Evolutionary conservation across 2,888 invertebrate species (phyloP).

Genomic region (Omphaloscelis lunosa): DNA sequence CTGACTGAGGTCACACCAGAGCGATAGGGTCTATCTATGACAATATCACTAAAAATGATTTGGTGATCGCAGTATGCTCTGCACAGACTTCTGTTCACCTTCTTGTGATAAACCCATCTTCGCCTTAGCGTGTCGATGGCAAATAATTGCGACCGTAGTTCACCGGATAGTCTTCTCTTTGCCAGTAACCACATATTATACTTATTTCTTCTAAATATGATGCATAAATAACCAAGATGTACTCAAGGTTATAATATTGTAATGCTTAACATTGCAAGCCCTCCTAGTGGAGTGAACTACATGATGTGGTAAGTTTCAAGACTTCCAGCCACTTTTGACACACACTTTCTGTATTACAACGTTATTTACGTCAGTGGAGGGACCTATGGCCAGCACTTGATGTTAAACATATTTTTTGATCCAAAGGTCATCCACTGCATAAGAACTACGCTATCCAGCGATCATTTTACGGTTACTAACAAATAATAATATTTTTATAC

Average conservation of each 20-base stretch:
- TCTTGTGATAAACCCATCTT: neutral
- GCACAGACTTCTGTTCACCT: neutral
- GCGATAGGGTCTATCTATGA: neutral
- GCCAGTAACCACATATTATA: neutral
- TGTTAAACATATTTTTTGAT: neutral
- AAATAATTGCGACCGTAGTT: neutral
- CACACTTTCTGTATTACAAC: neutral
- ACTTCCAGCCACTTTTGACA: constrained; percentile 25
- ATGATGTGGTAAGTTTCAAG: constrained; percentile 55
- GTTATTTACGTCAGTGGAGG: neutral
- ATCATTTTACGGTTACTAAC: neutral
- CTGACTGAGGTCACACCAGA: neutral
- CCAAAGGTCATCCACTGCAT: neutral
- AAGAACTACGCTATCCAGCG: neutral
- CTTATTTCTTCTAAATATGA: neutral
- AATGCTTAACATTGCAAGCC: constrained; percentile 59
- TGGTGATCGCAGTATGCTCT: neutral
- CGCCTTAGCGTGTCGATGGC: neutral
- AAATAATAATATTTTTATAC: neutral
- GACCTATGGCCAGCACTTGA: neutral
- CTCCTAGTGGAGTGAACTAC: constrained; percentile 42
- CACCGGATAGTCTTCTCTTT: neutral
- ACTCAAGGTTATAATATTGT: constrained; percentile 40
- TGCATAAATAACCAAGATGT: constrained; percentile 8
- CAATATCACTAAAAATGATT: neutral